Evolutionary conservation across 2,797 vertebrate genomes (phyloP), one percentile per base, ranked within the genome.

Genomic region (Pseudocheirus occidentalis): DNA sequence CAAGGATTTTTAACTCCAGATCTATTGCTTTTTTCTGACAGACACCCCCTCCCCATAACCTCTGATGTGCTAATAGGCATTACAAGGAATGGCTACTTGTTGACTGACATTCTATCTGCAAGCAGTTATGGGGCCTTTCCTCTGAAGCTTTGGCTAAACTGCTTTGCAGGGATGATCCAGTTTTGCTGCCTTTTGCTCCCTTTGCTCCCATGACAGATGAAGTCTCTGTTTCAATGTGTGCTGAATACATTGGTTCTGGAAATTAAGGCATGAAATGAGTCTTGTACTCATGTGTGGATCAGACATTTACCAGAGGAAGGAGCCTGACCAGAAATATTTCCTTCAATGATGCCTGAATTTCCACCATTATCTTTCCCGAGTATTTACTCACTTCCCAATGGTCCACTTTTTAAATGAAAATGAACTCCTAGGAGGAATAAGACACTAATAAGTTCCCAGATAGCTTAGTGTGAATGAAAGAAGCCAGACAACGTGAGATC

Each of bases 21-120:
- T 46, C 7, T 40, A 6, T 81, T 81, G n/a, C n/a, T 40, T 81
- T 46, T 81, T 81, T 81, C 66, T 40, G 40, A 81, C 66, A 81
- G n/a, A 40, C 12, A 4, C 13, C 18, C 5, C 1, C 10, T 1
- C 10, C 53, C n/a, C 5, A 1, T 21, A 21, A 73, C 18, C 11
- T 40, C 18, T 46, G 40, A 81, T 46, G 16, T 81, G n/a, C n/a
- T 81, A 46, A 40, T 5, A 40, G 21, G 9, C 12, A 81, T 81
- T 81, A 18, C 16, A 73, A 40, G 66, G 16, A 40, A 46, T 40
- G n/a, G 66, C 66, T 81, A 40, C n/a, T 81, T 81, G n/a, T 18
- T n/a, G 62, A 21, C 62, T 18, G 14, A n/a, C 62, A 18, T 6
- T 4, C 5, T 40, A 73, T 16, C 31, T 73, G n/a, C 14, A 73